Base-by-base conservation (phyloP, 2,797 vertebrate species). In the Trematomus bernacchii region DNA sequence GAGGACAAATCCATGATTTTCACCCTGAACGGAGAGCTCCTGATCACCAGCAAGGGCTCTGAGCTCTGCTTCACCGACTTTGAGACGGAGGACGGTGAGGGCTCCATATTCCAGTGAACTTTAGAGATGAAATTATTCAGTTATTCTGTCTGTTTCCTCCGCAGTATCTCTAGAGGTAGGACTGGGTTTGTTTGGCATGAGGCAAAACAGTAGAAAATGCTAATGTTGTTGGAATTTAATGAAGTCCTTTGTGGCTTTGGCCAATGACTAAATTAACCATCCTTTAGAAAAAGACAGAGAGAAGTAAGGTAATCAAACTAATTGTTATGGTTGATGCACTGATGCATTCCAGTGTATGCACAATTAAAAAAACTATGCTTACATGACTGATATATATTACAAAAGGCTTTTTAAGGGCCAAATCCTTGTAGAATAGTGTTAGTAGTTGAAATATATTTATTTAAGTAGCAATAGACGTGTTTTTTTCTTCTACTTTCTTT, bases 1-100 rank as follows among this genome's bases (percentile, higher is more conserved):
- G 97, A 98, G 86, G 98, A 99, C 84, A 97, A 98, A 79, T 98
- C 97, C 14, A 99, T 99, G 94, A 98, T 99, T 88, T 99, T 99
- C 92, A 99, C 98, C 10, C 92, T 99, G 73, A 99, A 99, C 47
- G 98, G 98, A 89, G 98, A 99, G 76, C 94, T 99, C 47, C 95
- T 99, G 76, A 99, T 99, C 90, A 99, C 98, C 69, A 96, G 85
- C 93, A 98, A 97, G 92, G 98, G 98, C 82, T 99, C 98, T 14
- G 98, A 99, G 92, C 97, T 99, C 46, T 96, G 97, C 10, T 99
- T 99, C 37, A 82, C 97, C 33, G 98, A 99, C 93, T 99, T 99
- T 73, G 97, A 98, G 88, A 94, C 95, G 18, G 96, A 96, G 83
- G 96, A 96, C 23, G 98, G 98, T 99, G 93, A 96, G 93, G 93